Evolutionary conservation across 2,113 vertebrate genomes (phyloP).

Genomic region (Agapornis roseicollis): DNA sequence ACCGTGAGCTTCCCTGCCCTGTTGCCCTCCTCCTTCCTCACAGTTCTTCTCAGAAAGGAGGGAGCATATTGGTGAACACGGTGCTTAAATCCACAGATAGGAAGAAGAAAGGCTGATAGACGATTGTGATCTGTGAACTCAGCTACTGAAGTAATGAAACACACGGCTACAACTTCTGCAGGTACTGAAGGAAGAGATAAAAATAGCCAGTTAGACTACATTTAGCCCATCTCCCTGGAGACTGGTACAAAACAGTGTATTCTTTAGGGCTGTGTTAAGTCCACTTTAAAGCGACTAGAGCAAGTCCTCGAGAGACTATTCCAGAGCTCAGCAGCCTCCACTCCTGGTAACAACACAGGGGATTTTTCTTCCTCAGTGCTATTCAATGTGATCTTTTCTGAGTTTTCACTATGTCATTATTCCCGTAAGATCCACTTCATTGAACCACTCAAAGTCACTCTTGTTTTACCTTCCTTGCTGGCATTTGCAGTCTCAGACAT

Average conservation of each 20-base stretch:
- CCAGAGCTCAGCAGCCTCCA: neutral
- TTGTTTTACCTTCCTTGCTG: neutral
- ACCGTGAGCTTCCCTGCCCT: neutral
- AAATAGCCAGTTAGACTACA: conserved; percentile 31
- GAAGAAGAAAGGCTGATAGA: conserved; percentile 12
- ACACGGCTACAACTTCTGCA: neutral
- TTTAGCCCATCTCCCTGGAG: neutral
- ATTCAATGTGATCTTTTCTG: neutral
- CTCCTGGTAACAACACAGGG: neutral
- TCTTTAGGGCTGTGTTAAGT: neutral
- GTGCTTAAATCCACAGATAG: neutral
- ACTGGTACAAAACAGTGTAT: neutral
- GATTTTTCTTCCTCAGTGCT: neutral
- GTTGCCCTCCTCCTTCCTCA: neutral
- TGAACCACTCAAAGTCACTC: neutral
- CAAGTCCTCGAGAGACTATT: neutral
- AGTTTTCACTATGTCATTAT: neutral
- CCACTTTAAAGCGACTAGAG: neutral
- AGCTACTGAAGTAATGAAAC: neutral
- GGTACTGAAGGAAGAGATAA: conserved; percentile 3
- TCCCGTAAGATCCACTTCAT: neutral
- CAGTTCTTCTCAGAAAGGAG: neutral
- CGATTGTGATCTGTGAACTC: neutral
- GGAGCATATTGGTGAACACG: neutral
- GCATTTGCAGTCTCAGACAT: neutral